A percentile compares a stretch with the other conserved stretches of the same genome.
phyloP scores from a whole-genome alignment of 2,113 vertebrate genomes.

The Pycnonotus jocosus region DNA sequence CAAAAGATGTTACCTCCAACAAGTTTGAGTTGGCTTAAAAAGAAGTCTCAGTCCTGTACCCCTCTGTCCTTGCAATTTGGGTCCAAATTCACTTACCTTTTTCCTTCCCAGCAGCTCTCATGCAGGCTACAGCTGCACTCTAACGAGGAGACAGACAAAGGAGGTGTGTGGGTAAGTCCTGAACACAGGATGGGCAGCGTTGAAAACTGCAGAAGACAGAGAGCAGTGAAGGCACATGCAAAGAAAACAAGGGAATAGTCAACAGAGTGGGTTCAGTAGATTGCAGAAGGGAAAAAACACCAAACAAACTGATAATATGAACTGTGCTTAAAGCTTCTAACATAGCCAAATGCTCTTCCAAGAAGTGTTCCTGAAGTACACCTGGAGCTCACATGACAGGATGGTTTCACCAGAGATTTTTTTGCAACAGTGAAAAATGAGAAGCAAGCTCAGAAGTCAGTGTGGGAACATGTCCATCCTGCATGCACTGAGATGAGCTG shows the following conservation, averaged over 20 bases:
- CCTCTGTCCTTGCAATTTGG: background rate
- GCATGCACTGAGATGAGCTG: accelerated
- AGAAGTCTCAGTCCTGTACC: background rate
- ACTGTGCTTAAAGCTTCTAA: background rate
- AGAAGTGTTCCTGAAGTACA: background rate
- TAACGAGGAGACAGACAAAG: background rate
- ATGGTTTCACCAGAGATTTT: background rate
- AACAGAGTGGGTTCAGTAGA: background rate
- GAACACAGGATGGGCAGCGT: background rate
- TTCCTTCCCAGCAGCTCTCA: background rate
- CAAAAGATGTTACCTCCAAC: background rate
- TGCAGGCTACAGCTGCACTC: background rate
- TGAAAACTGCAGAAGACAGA: background rate
- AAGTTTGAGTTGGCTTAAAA: background rate
- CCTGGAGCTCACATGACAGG: background rate
- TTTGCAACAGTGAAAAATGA: background rate
- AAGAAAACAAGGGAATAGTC: background rate
- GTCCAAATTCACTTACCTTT: background rate
- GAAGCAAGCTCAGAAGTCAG: background rate
- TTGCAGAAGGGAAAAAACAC: background rate
- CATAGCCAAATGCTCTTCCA: background rate
- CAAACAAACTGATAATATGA: background rate
- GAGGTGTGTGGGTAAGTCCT: background rate
- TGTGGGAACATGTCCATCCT: too few relatives aligned
- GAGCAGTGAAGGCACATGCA: background rate